Percentiles rank a stretch among this genome's conserved stretches.
Conservation (phyloP, 2,113 vertebrate species). For the Notiomystis cincta region DNA sequence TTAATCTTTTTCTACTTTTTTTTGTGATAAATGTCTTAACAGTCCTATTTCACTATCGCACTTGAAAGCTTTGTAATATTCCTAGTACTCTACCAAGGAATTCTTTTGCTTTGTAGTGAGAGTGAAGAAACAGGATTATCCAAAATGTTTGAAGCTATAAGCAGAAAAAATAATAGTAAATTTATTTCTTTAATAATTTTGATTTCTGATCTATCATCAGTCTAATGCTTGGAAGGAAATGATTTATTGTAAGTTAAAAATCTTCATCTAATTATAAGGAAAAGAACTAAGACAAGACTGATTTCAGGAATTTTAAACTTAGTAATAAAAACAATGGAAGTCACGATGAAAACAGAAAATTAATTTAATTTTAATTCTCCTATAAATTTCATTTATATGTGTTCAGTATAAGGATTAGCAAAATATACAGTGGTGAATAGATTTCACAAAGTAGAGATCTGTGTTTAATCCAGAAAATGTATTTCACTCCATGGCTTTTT, state of each 20-base stretch:
- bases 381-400: conserved; percentile 41
- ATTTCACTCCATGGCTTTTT: conserved; percentile 50
- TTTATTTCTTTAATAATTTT: background rate
- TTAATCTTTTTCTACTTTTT: background rate
- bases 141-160: background rate
- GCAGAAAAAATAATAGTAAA: background rate
- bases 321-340: background rate
- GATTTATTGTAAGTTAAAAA: background rate
- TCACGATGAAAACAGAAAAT: conserved; percentile 23
- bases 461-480: conserved; percentile 47
- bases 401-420: conserved; percentile 55
- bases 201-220: background rate
- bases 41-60: background rate
- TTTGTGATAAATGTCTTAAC: background rate
- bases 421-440: conserved; percentile 12
- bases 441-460: conserved; percentile 61
- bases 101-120: background rate
- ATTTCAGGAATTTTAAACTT: background rate
- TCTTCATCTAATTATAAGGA: background rate
- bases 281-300: background rate
- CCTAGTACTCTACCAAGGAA: background rate
- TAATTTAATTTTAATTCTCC: conserved; percentile 27
- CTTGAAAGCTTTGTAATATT: background rate
- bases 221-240: background rate
- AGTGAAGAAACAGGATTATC: background rate